Evolutionary conservation across 2,797 vertebrate genomes (phyloP), one percentile per base, ranked within the genome.

Genomic region (Diplodus puntazzo): DNA sequence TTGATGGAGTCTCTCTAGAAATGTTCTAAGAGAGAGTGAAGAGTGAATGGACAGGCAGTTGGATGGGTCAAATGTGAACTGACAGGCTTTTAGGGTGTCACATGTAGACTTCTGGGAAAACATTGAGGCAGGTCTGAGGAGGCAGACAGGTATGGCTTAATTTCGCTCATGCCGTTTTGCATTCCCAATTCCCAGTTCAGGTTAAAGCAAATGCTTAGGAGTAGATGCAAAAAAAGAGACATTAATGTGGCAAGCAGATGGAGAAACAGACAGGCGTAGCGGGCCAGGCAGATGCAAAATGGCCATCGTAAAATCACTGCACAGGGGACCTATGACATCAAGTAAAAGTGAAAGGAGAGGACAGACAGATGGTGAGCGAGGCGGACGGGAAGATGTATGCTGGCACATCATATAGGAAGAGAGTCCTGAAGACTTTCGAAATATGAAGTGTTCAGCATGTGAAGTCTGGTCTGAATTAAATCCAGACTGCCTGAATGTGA

Each of bases 321-420:
- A 76, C 67, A 82, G 60, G 73, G 75, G 65, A 73, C 70, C 74
- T 67, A 20, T 86, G 83, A 87, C 80, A 86, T 84, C 70, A 49
- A 85, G 60, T 25, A 9, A 61, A 83, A 85, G 84, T 69, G 79
- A 89, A 81, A 78, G 77, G 75, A 81, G 79, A 84, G 67, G 77
- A 80, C 82, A 71, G 81, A 67, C 83, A 89, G 88, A 88, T 88
- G 91, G 86, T 10, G 71, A 72, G 16, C 58, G 82, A 88, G 82
- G 86, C 70, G 57, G 80, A 70, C 49, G 49, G 73, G 71, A 79
- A 80, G 78, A 86, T 63, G 60, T 75, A 53, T 67, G 71, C 76
- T 81, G 83, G 72, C 83, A 86, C 67, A 82, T 83, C 73, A 16
- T 61, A 76, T 79, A 78, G 77, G 58, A 79, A 77, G 62, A 54